Conservation (phyloP, 2,888 invertebrate species). For the Crossocerus cetratus region DNA sequence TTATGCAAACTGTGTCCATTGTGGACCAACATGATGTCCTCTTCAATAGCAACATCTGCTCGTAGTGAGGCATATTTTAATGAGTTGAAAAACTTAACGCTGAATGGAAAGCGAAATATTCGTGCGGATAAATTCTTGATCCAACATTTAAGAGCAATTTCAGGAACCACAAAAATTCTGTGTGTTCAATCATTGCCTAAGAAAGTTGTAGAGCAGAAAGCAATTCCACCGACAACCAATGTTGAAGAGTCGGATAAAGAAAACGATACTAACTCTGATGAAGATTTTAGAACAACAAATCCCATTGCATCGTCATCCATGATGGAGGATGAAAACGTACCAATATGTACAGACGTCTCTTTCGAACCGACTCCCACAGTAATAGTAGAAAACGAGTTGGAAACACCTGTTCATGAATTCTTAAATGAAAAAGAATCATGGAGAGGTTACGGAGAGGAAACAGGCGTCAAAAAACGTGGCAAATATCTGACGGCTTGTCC, state of each 20-base stretch:
- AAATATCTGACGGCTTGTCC: neutral
- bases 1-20: neutral
- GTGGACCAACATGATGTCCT: neutral
- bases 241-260: no score
- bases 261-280: no score
- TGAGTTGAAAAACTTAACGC: neutral
- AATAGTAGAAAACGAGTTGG: no score
- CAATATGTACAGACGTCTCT: no score
- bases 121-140: slow-evolving; percentile 39
- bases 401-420: no score
- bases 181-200: neutral
- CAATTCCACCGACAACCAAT: no score
- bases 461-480: neutral
- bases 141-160: slow-evolving; percentile 32
- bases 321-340: no score
- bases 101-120: slow-evolving; percentile 12
- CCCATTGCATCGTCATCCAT: no score
- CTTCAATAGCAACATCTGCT: neutral
- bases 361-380: no score
- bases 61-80: slow-evolving; percentile 1
- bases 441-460: slow-evolving; percentile 1
- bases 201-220: no score
- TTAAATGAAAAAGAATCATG: slow-evolving; percentile 30
- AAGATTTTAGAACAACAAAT: no score
- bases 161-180: slow-evolving; percentile 31